Conservation (phyloP, 2,113 vertebrate species). For the Pristiophorus japonicus region DNA sequence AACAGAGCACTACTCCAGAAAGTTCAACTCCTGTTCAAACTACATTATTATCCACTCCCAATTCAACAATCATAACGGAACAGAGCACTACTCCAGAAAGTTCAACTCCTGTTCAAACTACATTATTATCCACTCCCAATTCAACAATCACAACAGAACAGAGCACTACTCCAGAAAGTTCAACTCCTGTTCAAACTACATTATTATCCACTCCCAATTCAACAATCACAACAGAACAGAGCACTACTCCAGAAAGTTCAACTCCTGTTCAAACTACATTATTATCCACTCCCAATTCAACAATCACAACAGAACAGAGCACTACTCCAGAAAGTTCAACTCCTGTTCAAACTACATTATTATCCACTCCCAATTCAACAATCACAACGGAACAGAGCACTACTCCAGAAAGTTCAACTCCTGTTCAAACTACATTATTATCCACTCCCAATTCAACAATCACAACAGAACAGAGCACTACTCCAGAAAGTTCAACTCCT, state of each 20-base stretch:
- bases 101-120: too few species aligned
- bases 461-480: background rate
- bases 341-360: background rate
- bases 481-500: background rate
- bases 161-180: background rate
- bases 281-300: background rate
- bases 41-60: too few species aligned
- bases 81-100: background rate
- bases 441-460: too few species aligned
- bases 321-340: constrained; percentile 7
- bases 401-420: constrained; percentile 15
- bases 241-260: background rate
- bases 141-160: too few species aligned
- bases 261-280: background rate
- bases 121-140: too few species aligned
- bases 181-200: too few species aligned
- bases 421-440: too few species aligned
- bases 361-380: background rate
- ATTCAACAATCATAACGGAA: too few species aligned
- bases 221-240: background rate
- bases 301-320: constrained; percentile 18
- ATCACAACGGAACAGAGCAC: constrained; percentile 23
- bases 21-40: background rate
- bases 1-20: background rate
- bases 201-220: too few species aligned